These are phyloP conservation scores for Triops cancriformis DNA, from an alignment of 1,140 invertebrate species.

Conservation along the genomic window DNA sequence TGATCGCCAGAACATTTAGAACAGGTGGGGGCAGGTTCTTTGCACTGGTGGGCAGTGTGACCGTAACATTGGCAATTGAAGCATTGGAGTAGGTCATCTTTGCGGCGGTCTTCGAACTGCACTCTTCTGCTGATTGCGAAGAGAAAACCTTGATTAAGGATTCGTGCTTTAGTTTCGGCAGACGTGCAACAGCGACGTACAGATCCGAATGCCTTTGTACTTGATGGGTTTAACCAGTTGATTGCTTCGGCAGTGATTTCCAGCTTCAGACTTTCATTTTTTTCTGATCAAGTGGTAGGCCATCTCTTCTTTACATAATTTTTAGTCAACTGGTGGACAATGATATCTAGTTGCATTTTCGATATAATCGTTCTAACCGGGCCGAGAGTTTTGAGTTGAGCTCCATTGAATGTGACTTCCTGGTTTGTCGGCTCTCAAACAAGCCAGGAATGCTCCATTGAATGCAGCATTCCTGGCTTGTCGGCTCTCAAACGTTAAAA, in stretches of 20 bases:
- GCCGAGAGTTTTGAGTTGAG: background rate
- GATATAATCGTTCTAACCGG: background rate
- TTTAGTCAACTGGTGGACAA: background rate
- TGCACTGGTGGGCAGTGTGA: slow-evolving; percentile 4
- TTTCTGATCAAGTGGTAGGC: background rate
- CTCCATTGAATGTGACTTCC: background rate
- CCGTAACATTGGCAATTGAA: slow-evolving; percentile 16
- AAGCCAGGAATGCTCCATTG: no score
- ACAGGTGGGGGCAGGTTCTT: background rate
- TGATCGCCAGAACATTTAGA: no score
- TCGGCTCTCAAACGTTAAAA: no score
- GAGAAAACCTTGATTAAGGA: background rate
- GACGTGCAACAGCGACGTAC: background rate
- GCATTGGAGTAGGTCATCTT: background rate
- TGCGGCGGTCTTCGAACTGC: background rate
- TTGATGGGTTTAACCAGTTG: background rate
- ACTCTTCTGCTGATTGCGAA: background rate
- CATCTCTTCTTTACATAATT: background rate
- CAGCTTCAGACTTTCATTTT: background rate
- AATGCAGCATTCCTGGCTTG: no score
- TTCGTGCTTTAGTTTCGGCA: background rate
- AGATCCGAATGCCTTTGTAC: background rate
- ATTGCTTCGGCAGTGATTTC: background rate
- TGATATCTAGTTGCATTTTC: background rate
- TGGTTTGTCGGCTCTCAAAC: no score